phyloP scores from a whole-genome alignment of 1,140 invertebrate species.

The Drosophila suzukii region DNA sequence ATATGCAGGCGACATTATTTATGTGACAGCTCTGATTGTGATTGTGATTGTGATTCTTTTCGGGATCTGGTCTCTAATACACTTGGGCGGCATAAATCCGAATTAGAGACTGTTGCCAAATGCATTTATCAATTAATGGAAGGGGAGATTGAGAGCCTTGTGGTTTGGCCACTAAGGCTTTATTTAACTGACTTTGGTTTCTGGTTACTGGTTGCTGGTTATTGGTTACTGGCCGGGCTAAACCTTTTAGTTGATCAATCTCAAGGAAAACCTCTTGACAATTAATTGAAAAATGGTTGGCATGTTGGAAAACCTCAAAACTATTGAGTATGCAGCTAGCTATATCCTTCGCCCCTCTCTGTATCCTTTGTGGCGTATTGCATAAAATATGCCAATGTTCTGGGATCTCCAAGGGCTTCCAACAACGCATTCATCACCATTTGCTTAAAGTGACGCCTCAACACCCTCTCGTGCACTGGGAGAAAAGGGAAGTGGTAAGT shows the following conservation, averaged over 20 bases:
- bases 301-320: slow-evolving; percentile 37
- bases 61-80: slow-evolving; percentile 12
- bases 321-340: slow-evolving; percentile 29
- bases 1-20: slow-evolving; percentile 48
- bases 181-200: slow-evolving; percentile 19
- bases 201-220: slow-evolving; percentile 1
- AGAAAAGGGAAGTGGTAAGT: slow-evolving; percentile 5
- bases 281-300: slow-evolving; percentile 47
- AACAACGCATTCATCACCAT: slow-evolving; percentile 77
- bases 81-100: slow-evolving; percentile 43
- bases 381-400: slow-evolving; percentile 79
- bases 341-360: background rate
- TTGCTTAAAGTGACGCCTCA: slow-evolving; percentile 74
- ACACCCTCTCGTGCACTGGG: slow-evolving; percentile 35
- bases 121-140: slow-evolving; percentile 31
- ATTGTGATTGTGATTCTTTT: slow-evolving; percentile 19
- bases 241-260: slow-evolving; percentile 45
- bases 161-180: slow-evolving; percentile 20
- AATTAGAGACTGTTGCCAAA: slow-evolving; percentile 35
- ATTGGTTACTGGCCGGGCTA: slow-evolving; percentile 6
- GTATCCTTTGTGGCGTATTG: slow-evolving; percentile 60
- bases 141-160: slow-evolving; percentile 12
- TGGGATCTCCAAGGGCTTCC: slow-evolving; percentile 41
- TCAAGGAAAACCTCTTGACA: slow-evolving; percentile 33
- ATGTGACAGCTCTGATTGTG: slow-evolving; percentile 44